Evolutionary conservation across 1,140 invertebrate species (phyloP).

Genomic region (Helicoverpa zea): DNA sequence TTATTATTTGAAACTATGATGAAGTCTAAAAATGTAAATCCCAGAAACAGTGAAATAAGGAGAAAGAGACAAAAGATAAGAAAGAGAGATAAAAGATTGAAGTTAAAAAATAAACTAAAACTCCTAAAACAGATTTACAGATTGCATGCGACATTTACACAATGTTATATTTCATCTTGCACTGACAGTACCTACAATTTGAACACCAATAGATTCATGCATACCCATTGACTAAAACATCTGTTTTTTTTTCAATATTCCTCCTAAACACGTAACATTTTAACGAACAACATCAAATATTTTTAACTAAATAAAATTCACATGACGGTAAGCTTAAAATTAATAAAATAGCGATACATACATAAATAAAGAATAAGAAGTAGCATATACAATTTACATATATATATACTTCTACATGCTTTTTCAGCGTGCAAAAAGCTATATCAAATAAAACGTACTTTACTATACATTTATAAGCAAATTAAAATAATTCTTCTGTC

Average conservation of each 20-base stretch:
- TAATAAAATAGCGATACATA: background rate
- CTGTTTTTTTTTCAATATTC: no score
- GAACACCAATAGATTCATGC: background rate
- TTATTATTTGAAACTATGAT: no score
- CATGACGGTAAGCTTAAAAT: background rate
- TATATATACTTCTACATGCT: background rate
- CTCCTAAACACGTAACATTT: background rate
- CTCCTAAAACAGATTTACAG: background rate
- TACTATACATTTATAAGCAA: slow-evolving; percentile 11
- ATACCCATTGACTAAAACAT: background rate
- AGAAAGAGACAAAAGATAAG: no score
- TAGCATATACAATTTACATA: no score
- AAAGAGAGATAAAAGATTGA: no score
- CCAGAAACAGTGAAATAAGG: no score
- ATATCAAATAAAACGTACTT: background rate
- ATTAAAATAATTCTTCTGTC: slow-evolving; percentile 9
- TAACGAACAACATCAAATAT: background rate
- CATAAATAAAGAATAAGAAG: background rate
- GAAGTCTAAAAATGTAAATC: no score
- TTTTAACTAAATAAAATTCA: background rate
- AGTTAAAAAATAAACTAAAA: no score
- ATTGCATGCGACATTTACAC: slow-evolving; percentile 3
- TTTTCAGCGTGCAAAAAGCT: slow-evolving; percentile 6
- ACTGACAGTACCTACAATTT: background rate
- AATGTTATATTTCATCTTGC: background rate